Conservation (phyloP, 35 echinoderm and acorn worm species). For the Lytechinus variegatus region DNA sequence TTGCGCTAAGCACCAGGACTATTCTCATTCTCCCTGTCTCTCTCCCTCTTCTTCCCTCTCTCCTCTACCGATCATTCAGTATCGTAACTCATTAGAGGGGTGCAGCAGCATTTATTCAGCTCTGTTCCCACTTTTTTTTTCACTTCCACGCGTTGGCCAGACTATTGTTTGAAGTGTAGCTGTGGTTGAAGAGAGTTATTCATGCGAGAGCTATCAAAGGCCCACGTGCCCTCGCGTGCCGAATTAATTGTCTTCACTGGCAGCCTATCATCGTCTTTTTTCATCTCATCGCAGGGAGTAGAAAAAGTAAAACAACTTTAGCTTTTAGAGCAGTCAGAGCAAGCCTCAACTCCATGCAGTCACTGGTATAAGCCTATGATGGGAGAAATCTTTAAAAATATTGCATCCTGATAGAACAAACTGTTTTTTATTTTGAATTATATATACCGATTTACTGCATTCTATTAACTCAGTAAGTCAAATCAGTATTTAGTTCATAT, state of each 20-base stretch:
- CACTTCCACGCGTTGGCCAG: neutral
- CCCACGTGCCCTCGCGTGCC: conserved; percentile 39
- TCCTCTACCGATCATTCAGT: neutral
- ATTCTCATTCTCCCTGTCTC: neutral
- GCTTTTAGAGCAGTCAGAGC: neutral
- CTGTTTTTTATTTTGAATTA: too few species aligned
- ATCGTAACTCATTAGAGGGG: neutral
- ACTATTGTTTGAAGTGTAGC: conserved; percentile 27
- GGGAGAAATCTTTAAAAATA: neutral
- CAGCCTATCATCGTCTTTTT: neutral
- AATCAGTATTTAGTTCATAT: neutral
- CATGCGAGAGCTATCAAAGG: neutral
- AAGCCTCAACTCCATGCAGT: neutral
- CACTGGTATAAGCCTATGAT: neutral
- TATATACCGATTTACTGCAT: neutral
- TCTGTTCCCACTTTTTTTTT: neutral
- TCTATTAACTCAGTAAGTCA: neutral
- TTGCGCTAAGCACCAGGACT: neutral
- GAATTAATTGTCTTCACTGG: neutral
- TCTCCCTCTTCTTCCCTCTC: neutral
- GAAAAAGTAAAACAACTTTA: neutral
- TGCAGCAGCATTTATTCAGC: neutral
- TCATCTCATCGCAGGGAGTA: neutral
- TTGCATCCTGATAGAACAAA: too few species aligned
- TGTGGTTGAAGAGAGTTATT: conserved; percentile 7